These are phyloP conservation scores for Pristionchus japonicus DNA, from an alignment of 2,888 invertebrate species.

Conservation along the genomic window DNA sequence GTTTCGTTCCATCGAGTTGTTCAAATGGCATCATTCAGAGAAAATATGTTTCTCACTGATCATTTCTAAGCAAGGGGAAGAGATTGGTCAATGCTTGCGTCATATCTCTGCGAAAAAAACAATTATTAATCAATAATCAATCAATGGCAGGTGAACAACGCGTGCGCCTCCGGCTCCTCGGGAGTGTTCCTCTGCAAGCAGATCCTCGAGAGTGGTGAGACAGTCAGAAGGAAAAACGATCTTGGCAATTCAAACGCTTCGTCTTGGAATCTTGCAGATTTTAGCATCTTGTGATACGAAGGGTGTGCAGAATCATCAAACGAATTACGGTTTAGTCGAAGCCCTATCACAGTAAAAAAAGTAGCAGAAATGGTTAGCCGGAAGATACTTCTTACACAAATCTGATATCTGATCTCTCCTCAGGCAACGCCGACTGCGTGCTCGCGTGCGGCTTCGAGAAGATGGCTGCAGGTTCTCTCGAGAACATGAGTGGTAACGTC, in stretches of 20 bases:
- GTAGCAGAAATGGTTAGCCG: no score
- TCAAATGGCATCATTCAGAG: no score
- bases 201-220: constrained; percentile 86
- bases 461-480: constrained; percentile 83
- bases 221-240: not conserved
- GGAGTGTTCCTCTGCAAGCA: constrained; percentile 92
- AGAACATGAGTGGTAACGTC: constrained; percentile 75
- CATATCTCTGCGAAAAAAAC: not conserved
- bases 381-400: not conserved
- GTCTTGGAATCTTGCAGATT: no score
- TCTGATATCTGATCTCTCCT: not conserved
- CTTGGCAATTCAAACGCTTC: no score
- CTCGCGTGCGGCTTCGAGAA: constrained; percentile 97
- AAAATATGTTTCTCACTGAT: constrained; percentile 32
- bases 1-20: no score
- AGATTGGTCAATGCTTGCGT: not conserved
- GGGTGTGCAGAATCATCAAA: no score
- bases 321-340: no score
- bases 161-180: constrained; percentile 95
- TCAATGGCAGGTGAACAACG: constrained; percentile 85
- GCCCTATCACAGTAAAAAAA: no score
- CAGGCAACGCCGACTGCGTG: constrained; percentile 86
- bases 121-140: not conserved
- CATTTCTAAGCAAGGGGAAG: constrained; percentile 49
- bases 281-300: no score